Conservation (phyloP, 2,113 vertebrate genomes). For the Leptocoma aspasia region DNA sequence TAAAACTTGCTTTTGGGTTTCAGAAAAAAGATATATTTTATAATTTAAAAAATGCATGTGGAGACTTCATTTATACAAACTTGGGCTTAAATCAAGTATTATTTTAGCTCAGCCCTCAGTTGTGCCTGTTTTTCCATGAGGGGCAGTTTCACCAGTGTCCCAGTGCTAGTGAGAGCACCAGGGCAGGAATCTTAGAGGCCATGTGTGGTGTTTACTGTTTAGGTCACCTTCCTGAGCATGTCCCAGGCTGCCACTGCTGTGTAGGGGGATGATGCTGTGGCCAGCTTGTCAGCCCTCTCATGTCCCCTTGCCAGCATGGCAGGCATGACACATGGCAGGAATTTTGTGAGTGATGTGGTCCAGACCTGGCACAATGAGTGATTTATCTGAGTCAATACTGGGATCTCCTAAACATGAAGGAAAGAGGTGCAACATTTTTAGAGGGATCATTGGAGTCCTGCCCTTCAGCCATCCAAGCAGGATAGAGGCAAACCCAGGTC, state of each 20-base stretch:
- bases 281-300: rapidly evolving
- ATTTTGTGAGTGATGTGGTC: not conserved
- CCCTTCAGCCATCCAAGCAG: not conserved
- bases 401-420: not conserved
- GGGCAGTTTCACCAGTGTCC: not conserved
- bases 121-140: not conserved
- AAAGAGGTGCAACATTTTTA: not conserved
- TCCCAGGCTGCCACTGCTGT: not conserved
- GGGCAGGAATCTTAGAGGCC: not conserved
- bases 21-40: not conserved
- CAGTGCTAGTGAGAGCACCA: not conserved
- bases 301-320: too few species aligned
- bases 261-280: not conserved
- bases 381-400: not conserved
- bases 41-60: not conserved
- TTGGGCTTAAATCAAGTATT: not conserved
- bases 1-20: not conserved
- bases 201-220: not conserved
- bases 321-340: not conserved
- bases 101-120: not conserved
- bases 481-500: not conserved
- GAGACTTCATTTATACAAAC: not conserved
- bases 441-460: not conserved
- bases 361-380: not conserved
- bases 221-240: not conserved